phyloP scores from a whole-genome alignment of 2,797 vertebrate species.

The Coilia nasus region DNA sequence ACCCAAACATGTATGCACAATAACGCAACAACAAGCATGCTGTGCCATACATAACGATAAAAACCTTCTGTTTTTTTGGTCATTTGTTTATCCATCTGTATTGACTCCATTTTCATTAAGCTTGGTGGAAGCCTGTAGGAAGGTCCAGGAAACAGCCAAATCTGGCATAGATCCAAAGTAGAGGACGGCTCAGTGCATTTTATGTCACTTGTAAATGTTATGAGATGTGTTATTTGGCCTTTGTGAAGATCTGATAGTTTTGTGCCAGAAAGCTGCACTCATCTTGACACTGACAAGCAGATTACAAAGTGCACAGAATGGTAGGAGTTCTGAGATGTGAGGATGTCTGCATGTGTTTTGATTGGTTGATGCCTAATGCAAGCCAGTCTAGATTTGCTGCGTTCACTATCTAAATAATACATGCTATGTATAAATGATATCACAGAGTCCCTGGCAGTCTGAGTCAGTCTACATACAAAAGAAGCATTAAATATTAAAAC shows the following conservation, averaged over 20 bases:
- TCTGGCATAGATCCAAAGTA: too few species aligned
- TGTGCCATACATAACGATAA: neutral
- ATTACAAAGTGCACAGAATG: neutral
- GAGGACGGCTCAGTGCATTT: neutral
- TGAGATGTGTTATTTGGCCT: too few species aligned
- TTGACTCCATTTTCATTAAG: too few species aligned
- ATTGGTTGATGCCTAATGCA: neutral
- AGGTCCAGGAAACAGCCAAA: too few species aligned
- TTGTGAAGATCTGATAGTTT: neutral
- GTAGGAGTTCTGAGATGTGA: neutral
- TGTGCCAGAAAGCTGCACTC: neutral
- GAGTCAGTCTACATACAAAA: constrained; percentile 17
- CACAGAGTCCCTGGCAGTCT: constrained; percentile 10
- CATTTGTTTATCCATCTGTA: too few species aligned
- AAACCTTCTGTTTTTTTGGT: too few species aligned
- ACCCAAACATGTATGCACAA: too few species aligned
- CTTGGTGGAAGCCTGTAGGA: too few species aligned
- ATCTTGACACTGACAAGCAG: neutral
- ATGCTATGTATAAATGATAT: constrained; percentile 15
- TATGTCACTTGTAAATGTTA: too few species aligned
- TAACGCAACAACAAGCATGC: neutral
- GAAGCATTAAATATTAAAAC: constrained; percentile 24
- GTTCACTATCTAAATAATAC: neutral
- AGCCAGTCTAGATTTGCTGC: neutral
- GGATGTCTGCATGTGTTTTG: neutral